phyloP scores from a whole-genome alignment of 2,113 vertebrate genomes.

The Saccopteryx leptura region DNA sequence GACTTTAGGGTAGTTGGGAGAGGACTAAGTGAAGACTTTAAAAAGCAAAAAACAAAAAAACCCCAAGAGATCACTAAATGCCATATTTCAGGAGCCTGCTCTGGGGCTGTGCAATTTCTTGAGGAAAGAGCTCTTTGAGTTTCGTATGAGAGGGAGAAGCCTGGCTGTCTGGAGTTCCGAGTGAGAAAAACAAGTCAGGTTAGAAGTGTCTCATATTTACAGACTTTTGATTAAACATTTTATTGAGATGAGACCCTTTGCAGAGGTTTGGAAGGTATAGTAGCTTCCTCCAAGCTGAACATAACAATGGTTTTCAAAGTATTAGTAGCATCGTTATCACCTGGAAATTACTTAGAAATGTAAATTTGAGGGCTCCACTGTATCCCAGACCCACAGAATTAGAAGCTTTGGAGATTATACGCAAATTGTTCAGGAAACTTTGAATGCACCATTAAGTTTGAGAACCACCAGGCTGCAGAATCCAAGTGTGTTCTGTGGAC shows the following conservation, averaged over 20 bases:
- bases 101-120: not conserved
- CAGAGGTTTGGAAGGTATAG: not conserved
- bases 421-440: not conserved
- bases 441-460: not conserved
- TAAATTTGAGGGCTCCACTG: not conserved
- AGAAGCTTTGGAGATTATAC: not conserved
- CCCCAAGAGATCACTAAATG: not conserved
- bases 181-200: not conserved
- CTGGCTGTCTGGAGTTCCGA: not conserved
- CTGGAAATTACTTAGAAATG: not conserved
- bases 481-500: not conserved
- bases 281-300: not conserved
- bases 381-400: not conserved
- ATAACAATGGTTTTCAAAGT: not conserved
- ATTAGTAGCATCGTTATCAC: not conserved
- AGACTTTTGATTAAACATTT: not conserved
- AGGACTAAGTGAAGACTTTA: not conserved
- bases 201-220: not conserved
- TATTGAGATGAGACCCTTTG: not conserved
- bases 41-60: not conserved
- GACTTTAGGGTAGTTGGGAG: not conserved
- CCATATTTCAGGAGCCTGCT: conserved; percentile 33
- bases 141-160: not conserved
- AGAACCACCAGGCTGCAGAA: not conserved
- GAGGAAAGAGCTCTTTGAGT: not conserved